Conservation (phyloP, 2,113 vertebrate species). For the Girardinichthys multiradiatus region DNA sequence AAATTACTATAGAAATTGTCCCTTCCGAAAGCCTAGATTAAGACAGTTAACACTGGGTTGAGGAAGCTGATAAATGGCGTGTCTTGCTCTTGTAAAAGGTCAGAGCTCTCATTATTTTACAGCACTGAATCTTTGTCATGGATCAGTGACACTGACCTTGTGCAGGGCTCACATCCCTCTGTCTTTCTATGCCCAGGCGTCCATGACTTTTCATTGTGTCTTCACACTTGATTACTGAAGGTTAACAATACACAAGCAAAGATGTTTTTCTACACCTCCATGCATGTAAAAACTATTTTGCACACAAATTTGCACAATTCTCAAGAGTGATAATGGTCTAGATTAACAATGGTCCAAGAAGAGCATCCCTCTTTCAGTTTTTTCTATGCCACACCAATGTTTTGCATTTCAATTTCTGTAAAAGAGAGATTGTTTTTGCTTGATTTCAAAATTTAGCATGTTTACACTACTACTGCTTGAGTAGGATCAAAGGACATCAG, state of each 20-base stretch:
- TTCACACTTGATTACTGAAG: neutral
- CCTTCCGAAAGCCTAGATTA: slow-evolving; percentile 34
- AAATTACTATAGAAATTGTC: slow-evolving; percentile 9
- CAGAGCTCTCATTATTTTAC: slow-evolving; percentile 72
- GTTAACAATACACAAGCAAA: slow-evolving; percentile 16
- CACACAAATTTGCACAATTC: neutral
- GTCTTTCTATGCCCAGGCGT: slow-evolving; percentile 27
- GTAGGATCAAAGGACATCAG: neutral
- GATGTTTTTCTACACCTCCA: neutral
- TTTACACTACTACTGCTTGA: neutral
- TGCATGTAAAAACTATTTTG: neutral
- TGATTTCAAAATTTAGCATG: slow-evolving; percentile 4
- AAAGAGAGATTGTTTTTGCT: neutral
- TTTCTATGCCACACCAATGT: neutral
- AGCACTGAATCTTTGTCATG: slow-evolving; percentile 66
- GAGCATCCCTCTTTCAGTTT: slow-evolving; percentile 35
- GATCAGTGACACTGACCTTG: slow-evolving; percentile 71
- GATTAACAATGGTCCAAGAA: slow-evolving; percentile 58
- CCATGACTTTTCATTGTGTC: slow-evolving; percentile 40
- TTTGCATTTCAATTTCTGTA: neutral
- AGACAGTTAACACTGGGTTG: slow-evolving; percentile 33
- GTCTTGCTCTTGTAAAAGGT: slow-evolving; percentile 59
- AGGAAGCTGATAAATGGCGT: slow-evolving; percentile 62
- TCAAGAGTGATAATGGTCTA: slow-evolving; percentile 58
- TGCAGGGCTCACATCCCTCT: slow-evolving; percentile 27